Conservation (phyloP, 2,797 vertebrate genomes). For the Typhlichthys eigenmanni region DNA sequence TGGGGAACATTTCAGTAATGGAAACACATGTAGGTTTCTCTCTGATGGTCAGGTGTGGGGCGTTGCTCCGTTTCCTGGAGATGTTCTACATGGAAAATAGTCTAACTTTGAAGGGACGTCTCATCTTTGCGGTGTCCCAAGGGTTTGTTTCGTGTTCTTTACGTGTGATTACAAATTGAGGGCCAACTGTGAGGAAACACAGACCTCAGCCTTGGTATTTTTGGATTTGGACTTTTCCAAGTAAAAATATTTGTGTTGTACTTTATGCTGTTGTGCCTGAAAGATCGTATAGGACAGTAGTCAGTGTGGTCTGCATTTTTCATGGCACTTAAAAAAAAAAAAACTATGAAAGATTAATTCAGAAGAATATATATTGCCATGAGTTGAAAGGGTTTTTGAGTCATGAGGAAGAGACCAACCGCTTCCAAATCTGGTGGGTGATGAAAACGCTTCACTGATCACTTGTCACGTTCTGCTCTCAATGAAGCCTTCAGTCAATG, state of each 20-base stretch:
- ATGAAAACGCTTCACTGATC: slow-evolving; percentile 49
- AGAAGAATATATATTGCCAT: slow-evolving; percentile 13
- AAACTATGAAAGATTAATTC: no score
- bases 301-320: slow-evolving; percentile 27
- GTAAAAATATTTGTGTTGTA: slow-evolving; percentile 4
- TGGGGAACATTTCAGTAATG: slow-evolving; percentile 42
- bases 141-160: slow-evolving; percentile 30
- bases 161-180: slow-evolving; percentile 37
- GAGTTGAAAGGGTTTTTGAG: slow-evolving; percentile 20
- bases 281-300: slow-evolving; percentile 1
- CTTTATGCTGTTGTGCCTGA: slow-evolving; percentile 5
- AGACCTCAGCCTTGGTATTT: slow-evolving; percentile 12
- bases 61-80: slow-evolving; percentile 40
- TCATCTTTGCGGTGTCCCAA: slow-evolving; percentile 35
- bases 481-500: slow-evolving; percentile 43
- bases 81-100: slow-evolving; percentile 51
- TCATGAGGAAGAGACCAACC: slow-evolving; percentile 33
- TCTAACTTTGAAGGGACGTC: slow-evolving; percentile 15
- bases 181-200: slow-evolving; percentile 31
- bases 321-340: neutral
- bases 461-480: slow-evolving; percentile 46
- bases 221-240: slow-evolving; percentile 19
- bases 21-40: slow-evolving; percentile 53
- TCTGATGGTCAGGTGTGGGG: slow-evolving; percentile 57
- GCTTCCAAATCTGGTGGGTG: slow-evolving; percentile 47